A percentile compares a stretch with the other conserved stretches of the same genome.
phyloP scores from a whole-genome alignment of 1,140 invertebrate genomes.

The Sogatella furcifera region DNA sequence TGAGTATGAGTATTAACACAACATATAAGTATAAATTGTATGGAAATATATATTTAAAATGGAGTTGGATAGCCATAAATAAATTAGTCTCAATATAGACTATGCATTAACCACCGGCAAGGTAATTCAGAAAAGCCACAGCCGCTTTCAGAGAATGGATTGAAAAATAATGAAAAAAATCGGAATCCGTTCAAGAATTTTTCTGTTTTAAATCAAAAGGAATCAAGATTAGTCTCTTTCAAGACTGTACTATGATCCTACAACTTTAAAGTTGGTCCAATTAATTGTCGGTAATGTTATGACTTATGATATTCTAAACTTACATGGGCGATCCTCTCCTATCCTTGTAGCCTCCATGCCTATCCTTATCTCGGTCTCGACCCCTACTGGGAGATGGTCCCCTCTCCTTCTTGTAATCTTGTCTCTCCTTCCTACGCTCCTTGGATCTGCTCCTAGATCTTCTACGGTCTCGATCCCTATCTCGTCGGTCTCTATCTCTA shows the following conservation, averaged over 20 bases:
- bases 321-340: not conserved
- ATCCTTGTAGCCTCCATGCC: conserved; percentile 6
- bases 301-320: not conserved
- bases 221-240: not conserved
- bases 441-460: conserved; percentile 19
- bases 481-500: conserved; percentile 11
- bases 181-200: too few relatives aligned
- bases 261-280: too few relatives aligned
- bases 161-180: not conserved
- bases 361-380: conserved; percentile 13
- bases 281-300: not conserved
- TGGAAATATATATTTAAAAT: too few relatives aligned
- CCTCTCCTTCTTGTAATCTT: conserved; percentile 11
- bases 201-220: not conserved
- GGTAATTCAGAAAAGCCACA: too few relatives aligned
- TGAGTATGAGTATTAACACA: too few relatives aligned
- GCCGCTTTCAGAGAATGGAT: too few relatives aligned
- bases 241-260: too few relatives aligned
- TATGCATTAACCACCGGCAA: not conserved
- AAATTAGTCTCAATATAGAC: not conserved
- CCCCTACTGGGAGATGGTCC: conserved; percentile 26
- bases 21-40: too few relatives aligned
- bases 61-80: too few relatives aligned
- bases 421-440: conserved; percentile 16
- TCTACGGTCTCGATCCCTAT: conserved; percentile 15